Evolutionary conservation across 92 coral and sea anemone genomes (phyloP).

Genomic region (Parazoanthus atlanticus): DNA sequence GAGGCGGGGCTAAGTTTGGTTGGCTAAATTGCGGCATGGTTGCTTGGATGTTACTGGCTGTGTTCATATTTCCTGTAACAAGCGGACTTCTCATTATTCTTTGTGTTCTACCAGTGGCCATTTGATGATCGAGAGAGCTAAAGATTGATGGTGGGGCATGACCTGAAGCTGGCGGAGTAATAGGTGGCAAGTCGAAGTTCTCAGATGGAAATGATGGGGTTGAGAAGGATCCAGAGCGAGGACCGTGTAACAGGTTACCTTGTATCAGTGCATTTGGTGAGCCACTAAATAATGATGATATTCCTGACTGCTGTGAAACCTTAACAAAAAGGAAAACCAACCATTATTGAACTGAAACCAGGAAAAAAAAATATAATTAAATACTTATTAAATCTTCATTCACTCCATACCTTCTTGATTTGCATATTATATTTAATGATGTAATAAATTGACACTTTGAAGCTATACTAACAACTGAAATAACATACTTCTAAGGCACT

Average conservation of each 20-base stretch:
- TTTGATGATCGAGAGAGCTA: constrained; percentile 36
- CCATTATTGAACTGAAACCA: neutral
- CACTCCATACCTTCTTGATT: too few species aligned
- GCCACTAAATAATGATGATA: constrained; percentile 78
- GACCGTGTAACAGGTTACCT: constrained; percentile 52
- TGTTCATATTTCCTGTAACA: constrained; percentile 40
- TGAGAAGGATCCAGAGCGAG: constrained; percentile 64
- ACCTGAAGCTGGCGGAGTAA: constrained; percentile 70
- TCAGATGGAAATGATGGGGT: constrained; percentile 92
- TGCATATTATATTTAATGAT: too few species aligned
- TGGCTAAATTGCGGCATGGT: constrained; percentile 61
- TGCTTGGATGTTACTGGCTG: constrained; percentile 48
- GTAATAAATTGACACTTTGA: too few species aligned
- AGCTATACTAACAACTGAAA: too few species aligned
- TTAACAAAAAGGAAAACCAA: neutral
- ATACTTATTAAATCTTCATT: too few species aligned
- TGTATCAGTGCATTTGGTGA: constrained; percentile 73
- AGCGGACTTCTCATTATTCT: constrained; percentile 37
- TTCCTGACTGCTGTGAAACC: constrained; percentile 66
- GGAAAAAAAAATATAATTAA: neutral
- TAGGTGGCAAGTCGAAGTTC: constrained; percentile 90
- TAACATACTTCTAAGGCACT: too few species aligned
- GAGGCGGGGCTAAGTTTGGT: constrained; percentile 55
- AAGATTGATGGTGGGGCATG: constrained; percentile 52
- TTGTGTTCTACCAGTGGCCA: neutral